These are phyloP conservation scores for Aeoliscus strigatus DNA, from an alignment of 2,797 vertebrate genomes.

Conservation along the genomic window DNA sequence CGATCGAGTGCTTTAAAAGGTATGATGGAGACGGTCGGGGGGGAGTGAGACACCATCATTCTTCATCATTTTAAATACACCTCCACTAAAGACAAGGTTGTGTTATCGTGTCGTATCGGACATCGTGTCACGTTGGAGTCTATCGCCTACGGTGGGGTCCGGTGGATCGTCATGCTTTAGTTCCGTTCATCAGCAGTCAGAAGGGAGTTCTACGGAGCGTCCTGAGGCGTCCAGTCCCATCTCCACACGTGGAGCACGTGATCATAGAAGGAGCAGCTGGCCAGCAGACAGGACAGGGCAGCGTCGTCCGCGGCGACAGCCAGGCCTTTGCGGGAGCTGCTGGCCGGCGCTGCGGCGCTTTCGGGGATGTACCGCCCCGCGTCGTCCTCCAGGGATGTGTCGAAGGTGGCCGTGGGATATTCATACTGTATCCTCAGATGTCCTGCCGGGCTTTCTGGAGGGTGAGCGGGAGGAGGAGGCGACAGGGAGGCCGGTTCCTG, in stretches of 20 bases:
- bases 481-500: constrained; percentile 46
- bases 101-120: too few relatives aligned
- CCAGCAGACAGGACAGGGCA: constrained; percentile 73
- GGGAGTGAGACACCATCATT: neutral
- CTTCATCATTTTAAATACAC: constrained; percentile 9
- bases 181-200: too few relatives aligned
- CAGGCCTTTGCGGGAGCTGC: neutral
- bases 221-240: constrained; percentile 78
- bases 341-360: neutral
- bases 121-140: too few relatives aligned
- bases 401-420: constrained; percentile 79
- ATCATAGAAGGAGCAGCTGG: constrained; percentile 94
- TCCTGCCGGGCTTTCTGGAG: constrained; percentile 47
- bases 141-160: too few relatives aligned
- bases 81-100: constrained; percentile 24
- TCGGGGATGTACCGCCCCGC: constrained; percentile 60
- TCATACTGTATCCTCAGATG: constrained; percentile 80
- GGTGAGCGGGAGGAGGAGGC: constrained; percentile 42
- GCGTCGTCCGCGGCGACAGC: constrained; percentile 9
- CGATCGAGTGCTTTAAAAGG: neutral
- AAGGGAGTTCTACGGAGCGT: constrained; percentile 7
- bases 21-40: neutral
- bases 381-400: constrained; percentile 74
- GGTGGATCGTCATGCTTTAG: too few relatives aligned
- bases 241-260: constrained; percentile 90